Conservation (phyloP, 1,140 invertebrate species). For the Helicoverpa zea region DNA sequence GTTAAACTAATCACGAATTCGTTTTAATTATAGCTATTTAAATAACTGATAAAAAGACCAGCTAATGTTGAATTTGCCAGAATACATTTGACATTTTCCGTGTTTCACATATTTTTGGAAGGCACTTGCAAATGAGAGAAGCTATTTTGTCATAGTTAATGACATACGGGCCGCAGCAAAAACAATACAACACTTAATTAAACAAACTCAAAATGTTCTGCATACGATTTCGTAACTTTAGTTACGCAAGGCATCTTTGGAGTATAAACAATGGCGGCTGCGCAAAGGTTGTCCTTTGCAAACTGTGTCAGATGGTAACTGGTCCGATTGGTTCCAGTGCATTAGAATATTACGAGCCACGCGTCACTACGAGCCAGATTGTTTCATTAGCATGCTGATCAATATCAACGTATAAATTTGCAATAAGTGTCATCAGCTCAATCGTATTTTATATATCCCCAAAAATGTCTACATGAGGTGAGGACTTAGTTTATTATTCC, state of each 20-base stretch:
- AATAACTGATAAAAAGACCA: background rate
- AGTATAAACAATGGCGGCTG: slow-evolving; percentile 69
- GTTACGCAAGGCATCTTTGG: slow-evolving; percentile 65
- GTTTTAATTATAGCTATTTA: background rate
- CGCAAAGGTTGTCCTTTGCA: slow-evolving; percentile 75
- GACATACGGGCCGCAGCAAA: slow-evolving; percentile 5
- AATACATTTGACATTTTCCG: background rate
- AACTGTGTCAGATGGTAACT: slow-evolving; percentile 74
- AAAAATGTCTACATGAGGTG: no score
- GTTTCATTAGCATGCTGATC: slow-evolving; percentile 8
- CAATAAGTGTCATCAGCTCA: background rate
- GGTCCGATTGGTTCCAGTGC: slow-evolving; percentile 54
- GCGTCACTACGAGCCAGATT: background rate
- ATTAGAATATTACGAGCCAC: slow-evolving; percentile 31
- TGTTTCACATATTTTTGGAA: background rate
- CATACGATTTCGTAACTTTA: slow-evolving; percentile 57
- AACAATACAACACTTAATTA: slow-evolving; percentile 13
- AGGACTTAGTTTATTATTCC: no score
- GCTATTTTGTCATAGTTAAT: background rate
- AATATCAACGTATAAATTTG: background rate
- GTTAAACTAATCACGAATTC: background rate
- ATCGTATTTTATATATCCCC: background rate
- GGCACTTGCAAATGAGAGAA: background rate
- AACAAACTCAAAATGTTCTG: slow-evolving; percentile 27
- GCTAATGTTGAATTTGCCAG: background rate